Percentiles rank a stretch among this genome's conserved stretches.
Conservation (phyloP, 2,113 vertebrate genomes). For the Brachyhypopomus gauderio region DNA sequence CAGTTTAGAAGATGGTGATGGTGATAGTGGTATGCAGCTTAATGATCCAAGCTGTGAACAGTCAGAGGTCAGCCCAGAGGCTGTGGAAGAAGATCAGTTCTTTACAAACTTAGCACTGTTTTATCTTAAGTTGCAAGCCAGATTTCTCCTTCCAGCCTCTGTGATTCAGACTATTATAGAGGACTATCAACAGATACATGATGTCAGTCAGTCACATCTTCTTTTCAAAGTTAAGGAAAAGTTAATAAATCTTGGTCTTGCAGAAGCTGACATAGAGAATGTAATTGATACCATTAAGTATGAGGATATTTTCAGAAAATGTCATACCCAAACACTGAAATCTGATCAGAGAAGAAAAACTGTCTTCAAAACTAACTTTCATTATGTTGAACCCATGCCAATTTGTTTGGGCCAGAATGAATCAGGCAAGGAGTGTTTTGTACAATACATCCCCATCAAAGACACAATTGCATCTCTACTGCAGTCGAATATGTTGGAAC, state of each 20-base stretch:
- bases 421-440: constrained; percentile 28
- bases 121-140: constrained; percentile 1
- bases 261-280: neutral
- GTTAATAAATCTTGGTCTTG: neutral
- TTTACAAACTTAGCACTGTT: neutral
- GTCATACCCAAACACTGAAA: neutral
- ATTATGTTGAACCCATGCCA: constrained; percentile 26
- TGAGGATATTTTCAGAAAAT: neutral
- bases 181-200: neutral
- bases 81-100: neutral
- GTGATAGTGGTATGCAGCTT: constrained; percentile 9
- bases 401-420: constrained; percentile 34
- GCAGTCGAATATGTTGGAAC: constrained; percentile 2
- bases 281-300: neutral
- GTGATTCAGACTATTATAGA: neutral
- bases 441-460: constrained; percentile 27
- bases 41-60: constrained; percentile 10
- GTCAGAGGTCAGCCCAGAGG: neutral
- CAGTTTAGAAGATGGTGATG: neutral
- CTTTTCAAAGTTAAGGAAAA: neutral
- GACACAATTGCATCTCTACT: constrained; percentile 17
- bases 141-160: neutral
- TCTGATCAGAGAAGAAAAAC: constrained; percentile 23
- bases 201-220: neutral
- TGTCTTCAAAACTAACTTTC: constrained; percentile 15